A percentile compares a stretch with the other conserved stretches of the same genome.
These are phyloP conservation scores for Hemistola chrysoprasaria DNA, from an alignment of 2,888 invertebrate genomes.

Conservation along the genomic window DNA sequence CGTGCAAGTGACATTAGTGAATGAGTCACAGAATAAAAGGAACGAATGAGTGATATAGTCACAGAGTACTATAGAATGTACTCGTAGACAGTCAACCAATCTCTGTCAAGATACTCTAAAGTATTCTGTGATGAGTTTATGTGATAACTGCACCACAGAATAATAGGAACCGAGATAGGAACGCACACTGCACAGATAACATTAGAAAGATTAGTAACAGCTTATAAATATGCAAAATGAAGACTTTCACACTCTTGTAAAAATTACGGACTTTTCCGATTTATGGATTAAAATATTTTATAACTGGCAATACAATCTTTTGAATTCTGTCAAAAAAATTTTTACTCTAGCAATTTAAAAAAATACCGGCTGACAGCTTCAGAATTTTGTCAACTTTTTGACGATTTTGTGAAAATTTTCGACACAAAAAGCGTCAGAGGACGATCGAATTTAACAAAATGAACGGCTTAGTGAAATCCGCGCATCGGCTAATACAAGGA, in stretches of 20 bases:
- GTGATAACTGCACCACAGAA: no score
- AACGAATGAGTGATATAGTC: no score
- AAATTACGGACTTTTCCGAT: conserved; percentile 8
- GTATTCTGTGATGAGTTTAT: no score
- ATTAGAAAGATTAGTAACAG: no score
- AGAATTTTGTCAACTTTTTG: conserved; percentile 34
- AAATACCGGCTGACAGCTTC: conserved; percentile 22
- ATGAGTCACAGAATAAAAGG: conserved; percentile 4
- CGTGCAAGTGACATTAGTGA: conserved; percentile 4
- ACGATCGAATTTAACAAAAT: conserved; percentile 66
- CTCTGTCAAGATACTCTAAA: no score
- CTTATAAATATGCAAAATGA: no score
- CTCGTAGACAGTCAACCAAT: no score
- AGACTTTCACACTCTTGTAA: neutral
- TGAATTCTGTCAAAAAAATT: neutral
- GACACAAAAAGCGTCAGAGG: conserved; percentile 8
- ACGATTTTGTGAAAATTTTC: conserved; percentile 38
- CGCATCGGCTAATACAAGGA: conserved; percentile 74
- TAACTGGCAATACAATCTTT: no score
- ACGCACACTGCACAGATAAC: neutral
- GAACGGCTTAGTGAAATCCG: conserved; percentile 86
- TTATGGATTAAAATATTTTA: neutral
- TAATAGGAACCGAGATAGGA: no score
- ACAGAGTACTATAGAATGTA: no score
- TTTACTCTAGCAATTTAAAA: conserved; percentile 27